Percentiles rank a stretch among this genome's conserved stretches.
phyloP scores from a whole-genome alignment of 2,888 invertebrate species.

The Rhingia campestris region DNA sequence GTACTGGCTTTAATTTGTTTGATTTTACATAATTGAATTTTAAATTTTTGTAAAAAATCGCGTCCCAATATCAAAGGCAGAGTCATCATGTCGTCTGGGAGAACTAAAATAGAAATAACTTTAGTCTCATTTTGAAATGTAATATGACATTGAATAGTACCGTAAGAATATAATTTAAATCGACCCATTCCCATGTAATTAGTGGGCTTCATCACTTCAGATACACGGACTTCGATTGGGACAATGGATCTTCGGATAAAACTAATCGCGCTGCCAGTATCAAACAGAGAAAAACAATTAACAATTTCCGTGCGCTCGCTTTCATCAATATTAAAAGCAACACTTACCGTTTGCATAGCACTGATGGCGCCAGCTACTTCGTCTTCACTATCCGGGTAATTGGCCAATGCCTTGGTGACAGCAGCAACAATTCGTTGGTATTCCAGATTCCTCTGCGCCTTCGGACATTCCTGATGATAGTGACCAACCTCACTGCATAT shows the following conservation, averaged over 20 bases:
- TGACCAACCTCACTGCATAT: not conserved
- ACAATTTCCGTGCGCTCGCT: not conserved
- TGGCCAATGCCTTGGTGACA: constrained; percentile 2
- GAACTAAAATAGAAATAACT: not conserved
- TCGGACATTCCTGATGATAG: not conserved
- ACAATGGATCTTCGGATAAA: not conserved
- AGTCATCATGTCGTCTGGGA: not conserved
- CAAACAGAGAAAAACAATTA: constrained; percentile 15
- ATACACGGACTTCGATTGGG: not conserved
- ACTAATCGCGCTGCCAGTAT: constrained; percentile 24
- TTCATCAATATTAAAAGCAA: not conserved
- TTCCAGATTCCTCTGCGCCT: not conserved
- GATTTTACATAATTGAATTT: not conserved
- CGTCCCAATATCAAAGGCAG: not conserved
- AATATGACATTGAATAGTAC: constrained; percentile 1
- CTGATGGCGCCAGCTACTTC: constrained; percentile 8
- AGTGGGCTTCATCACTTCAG: constrained; percentile 7
- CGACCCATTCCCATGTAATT: not conserved
- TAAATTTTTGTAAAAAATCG: too few species aligned
- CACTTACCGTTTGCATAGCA: constrained; percentile 10
- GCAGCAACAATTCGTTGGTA: constrained; percentile 13
- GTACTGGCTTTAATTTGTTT: not conserved
- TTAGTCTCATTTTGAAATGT: not conserved
- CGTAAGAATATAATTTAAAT: constrained; percentile 6
- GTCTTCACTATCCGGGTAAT: not conserved